These are phyloP conservation scores for Bactericera cockerelli DNA, from an alignment of 1,140 invertebrate species.

Conservation along the genomic window DNA sequence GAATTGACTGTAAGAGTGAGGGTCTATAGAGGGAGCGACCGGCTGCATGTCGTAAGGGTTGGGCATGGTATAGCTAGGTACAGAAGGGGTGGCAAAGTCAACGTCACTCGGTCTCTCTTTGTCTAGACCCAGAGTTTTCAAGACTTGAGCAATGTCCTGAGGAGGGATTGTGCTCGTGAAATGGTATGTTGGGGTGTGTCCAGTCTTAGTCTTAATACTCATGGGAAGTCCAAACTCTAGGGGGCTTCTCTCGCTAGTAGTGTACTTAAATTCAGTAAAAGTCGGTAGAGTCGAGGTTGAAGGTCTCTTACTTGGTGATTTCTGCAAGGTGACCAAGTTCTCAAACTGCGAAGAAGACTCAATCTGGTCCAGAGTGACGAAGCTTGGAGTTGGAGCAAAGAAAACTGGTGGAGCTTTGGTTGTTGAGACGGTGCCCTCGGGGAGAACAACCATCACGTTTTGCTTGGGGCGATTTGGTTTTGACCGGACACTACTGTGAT, in stretches of 20 bases:
- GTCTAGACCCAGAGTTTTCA: neutral
- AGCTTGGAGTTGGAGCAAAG: neutral
- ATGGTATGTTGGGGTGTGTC: neutral
- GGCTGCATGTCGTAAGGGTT: slow-evolving; percentile 11
- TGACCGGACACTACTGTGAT: neutral
- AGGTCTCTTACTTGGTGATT: neutral
- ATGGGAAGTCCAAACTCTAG: neutral
- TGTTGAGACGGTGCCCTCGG: neutral
- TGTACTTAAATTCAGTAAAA: neutral
- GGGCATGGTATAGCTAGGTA: slow-evolving; percentile 8
- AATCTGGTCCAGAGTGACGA: slow-evolving; percentile 14
- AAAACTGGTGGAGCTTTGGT: neutral
- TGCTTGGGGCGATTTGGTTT: slow-evolving; percentile 13
- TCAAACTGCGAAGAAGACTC: slow-evolving; percentile 28
- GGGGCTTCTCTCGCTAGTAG: neutral
- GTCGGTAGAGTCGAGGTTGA: slow-evolving; percentile 3
- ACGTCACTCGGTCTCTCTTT: neutral
- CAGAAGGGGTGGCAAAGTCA: neutral
- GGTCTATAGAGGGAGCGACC: slow-evolving; percentile 25
- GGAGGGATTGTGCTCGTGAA: neutral
- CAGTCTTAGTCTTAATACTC: neutral
- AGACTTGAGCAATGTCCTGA: neutral
- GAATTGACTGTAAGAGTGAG: slow-evolving; percentile 36
- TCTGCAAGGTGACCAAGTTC: slow-evolving; percentile 23
- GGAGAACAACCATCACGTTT: slow-evolving; percentile 15